Conservation (phyloP, 2,888 invertebrate genomes). For the Galeruca laticollis region DNA sequence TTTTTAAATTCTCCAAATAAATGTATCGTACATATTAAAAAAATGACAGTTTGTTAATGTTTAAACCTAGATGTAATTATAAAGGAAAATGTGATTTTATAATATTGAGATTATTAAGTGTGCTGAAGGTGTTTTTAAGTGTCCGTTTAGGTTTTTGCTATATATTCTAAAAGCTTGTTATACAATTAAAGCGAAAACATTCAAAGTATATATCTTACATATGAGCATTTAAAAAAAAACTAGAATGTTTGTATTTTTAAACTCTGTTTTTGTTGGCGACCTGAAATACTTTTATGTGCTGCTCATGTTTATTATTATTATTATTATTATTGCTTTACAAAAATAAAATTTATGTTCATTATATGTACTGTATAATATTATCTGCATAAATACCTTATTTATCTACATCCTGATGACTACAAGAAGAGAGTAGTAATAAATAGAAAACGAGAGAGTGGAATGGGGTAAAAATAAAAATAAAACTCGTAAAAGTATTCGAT, state of each 20-base stretch:
- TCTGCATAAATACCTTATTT: background rate
- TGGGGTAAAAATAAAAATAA: background rate
- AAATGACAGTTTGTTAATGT: constrained; percentile 29
- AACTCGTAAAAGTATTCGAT: constrained; percentile 22
- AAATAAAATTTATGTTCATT: constrained; percentile 26
- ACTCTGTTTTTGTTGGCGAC: constrained; percentile 45
- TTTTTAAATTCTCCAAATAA: too few species aligned
- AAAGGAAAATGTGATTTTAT: constrained; percentile 56
- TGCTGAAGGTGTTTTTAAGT: constrained; percentile 53
- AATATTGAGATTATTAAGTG: constrained; percentile 57
- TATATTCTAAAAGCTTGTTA: constrained; percentile 52
- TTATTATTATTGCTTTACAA: constrained; percentile 51
- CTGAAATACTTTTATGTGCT: constrained; percentile 48
- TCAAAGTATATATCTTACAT: constrained; percentile 33
- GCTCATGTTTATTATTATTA: constrained; percentile 42
- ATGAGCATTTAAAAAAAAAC: constrained; percentile 31
- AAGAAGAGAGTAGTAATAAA: background rate
- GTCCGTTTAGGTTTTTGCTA: constrained; percentile 51
- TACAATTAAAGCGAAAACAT: constrained; percentile 41
- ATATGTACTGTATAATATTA: background rate
- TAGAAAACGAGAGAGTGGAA: background rate
- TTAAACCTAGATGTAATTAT: constrained; percentile 47
- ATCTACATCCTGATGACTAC: too few species aligned
- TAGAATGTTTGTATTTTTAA: constrained; percentile 40
- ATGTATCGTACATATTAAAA: too few species aligned